These are phyloP conservation scores for Eupithecia abbreviata DNA, from an alignment of 2,888 invertebrate genomes.

Conservation along the genomic window DNA sequence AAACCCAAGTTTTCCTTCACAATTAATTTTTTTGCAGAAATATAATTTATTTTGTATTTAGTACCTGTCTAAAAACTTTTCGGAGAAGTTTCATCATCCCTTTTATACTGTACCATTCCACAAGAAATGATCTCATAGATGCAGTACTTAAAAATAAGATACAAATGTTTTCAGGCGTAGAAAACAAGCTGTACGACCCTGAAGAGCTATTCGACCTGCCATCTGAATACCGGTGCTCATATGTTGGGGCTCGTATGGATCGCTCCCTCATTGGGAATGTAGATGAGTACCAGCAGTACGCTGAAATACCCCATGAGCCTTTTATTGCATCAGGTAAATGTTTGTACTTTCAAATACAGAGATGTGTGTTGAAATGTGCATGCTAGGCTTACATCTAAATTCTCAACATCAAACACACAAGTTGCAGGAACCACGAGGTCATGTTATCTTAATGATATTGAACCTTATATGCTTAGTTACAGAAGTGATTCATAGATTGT, in stretches of 20 bases:
- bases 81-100: no score
- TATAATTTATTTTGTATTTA: no score
- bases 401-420: background rate
- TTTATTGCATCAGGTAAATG: conserved; percentile 72
- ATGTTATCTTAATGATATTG: background rate
- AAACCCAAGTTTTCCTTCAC: no score
- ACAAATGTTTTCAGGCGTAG: conserved; percentile 76
- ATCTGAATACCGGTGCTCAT: conserved; percentile 84
- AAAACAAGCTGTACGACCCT: conserved; percentile 87
- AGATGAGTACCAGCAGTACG: conserved; percentile 75
- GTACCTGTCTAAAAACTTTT: background rate
- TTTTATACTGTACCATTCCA: background rate
- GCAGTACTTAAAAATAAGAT: background rate
- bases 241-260: conserved; percentile 85
- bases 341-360: background rate
- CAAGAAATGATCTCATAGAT: background rate
- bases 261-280: conserved; percentile 82
- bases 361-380: background rate
- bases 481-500: background rate
- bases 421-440: background rate
- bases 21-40: no score
- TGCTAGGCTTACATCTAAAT: background rate
- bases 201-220: conserved; percentile 95
- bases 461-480: background rate
- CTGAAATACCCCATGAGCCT: conserved; percentile 77